phyloP scores from a whole-genome alignment of 2,113 vertebrate genomes.

The Chinchilla lanigera region DNA sequence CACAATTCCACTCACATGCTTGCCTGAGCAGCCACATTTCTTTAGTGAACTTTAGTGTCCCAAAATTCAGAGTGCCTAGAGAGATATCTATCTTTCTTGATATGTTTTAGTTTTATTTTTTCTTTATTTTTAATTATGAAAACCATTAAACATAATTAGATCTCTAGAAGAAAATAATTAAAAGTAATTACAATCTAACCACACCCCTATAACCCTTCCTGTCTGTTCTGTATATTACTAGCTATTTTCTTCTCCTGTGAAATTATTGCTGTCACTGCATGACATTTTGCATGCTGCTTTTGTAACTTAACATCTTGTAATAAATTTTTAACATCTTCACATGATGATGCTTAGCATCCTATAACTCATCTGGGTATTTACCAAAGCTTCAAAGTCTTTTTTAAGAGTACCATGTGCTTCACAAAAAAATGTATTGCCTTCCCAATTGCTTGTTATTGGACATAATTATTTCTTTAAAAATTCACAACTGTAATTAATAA shows the following conservation, averaged over 20 bases:
- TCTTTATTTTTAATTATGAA: constrained; percentile 50
- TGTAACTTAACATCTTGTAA: background rate
- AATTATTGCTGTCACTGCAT: background rate
- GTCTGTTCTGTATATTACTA: background rate
- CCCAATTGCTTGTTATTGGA: background rate
- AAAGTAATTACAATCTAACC: constrained; percentile 36
- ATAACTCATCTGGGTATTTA: background rate
- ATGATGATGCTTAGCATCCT: background rate
- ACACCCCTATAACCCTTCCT: background rate
- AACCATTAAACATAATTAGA: constrained; percentile 45
- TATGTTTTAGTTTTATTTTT: background rate
- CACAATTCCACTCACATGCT: background rate
- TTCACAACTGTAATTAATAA: background rate
- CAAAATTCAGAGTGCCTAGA: background rate
- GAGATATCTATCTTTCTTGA: background rate
- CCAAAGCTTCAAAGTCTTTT: background rate
- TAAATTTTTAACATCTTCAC: background rate
- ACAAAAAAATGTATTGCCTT: background rate
- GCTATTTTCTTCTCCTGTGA: background rate
- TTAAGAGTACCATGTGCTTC: background rate
- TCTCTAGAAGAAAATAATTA: constrained; percentile 35
- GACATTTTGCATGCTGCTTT: background rate
- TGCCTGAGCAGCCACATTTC: background rate
- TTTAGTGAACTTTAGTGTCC: background rate
- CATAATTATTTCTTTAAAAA: background rate